Base-by-base conservation (phyloP, 2,888 invertebrate genomes). In the Himalopsyche anomala region DNA sequence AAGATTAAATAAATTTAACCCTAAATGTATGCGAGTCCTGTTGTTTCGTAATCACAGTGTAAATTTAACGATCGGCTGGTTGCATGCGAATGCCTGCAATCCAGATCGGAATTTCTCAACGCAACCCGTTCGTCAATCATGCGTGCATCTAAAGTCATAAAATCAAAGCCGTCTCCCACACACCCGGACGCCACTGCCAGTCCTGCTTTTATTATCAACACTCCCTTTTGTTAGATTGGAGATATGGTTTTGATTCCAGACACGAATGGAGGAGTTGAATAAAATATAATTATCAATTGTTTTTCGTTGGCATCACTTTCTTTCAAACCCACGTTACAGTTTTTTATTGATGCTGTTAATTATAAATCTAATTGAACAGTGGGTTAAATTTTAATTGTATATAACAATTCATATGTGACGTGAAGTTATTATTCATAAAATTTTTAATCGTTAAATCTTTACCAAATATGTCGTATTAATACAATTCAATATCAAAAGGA, bases 51-150 rank as follows among this genome's bases (percentile, higher is more conserved):
- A 36, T 74, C 36, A 9, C 28, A 15, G 15, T 5, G 74, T 74
- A 36, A 74, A 74, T 74, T 74, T 74, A 36, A 74, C 74, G 74
- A 38, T 74, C 36, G 74, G 12, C 36, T 36, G 74, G 74, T 74
- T 74, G 74, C 74, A 74, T 74, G 74, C 74, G 38, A 36, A 36
- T 74, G 74, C 74, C 74, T 74, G 74, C 74, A 74, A 38, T 74
- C 74, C 74, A 74, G 74, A 74, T 62, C 62, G 74, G 36, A 4
- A 36, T 38, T 38, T 38, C 36, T 38, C 38, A 74, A 51, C 51
- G 15, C 51, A 51, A 74, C 74, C 74, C 74, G 74, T 74, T 28
- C 36, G 74, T 74, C 74, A 74, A 74, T 74, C 38, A 74, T 38
- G 74, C 74, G 74, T 74, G 74, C 74, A 74, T 74, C 74, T 36